phyloP scores from a whole-genome alignment of 2,797 vertebrate genomes.

The Helarctos malayanus region DNA sequence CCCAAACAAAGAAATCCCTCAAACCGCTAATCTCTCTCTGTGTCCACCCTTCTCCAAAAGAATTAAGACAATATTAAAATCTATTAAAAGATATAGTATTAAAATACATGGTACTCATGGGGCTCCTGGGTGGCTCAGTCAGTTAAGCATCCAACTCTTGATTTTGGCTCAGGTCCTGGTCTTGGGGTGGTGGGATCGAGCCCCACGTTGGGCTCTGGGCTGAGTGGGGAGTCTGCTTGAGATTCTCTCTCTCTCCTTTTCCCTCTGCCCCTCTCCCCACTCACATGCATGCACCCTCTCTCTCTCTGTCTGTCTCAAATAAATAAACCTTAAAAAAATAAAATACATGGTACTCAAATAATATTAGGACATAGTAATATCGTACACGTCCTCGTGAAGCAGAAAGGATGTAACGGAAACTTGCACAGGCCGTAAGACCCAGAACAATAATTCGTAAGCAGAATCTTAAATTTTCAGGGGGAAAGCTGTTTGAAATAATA shows the following conservation, averaged over 20 bases:
- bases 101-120: neutral
- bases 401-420: neutral
- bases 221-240: neutral
- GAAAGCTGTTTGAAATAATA: neutral
- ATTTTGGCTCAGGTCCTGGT: neutral
- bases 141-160: neutral
- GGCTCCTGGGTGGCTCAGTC: neutral
- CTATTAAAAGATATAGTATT: neutral
- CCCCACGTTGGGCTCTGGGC: neutral
- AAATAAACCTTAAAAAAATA: neutral
- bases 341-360: neutral
- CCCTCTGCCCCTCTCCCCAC: neutral
- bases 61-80: conserved; percentile 25
- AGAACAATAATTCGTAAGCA: neutral
- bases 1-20: neutral
- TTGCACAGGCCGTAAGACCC: neutral
- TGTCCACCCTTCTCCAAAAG: neutral
- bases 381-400: neutral
- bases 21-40: neutral
- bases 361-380: neutral
- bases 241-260: neutral
- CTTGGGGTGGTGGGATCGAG: neutral
- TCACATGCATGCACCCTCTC: neutral
- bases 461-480: neutral
- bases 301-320: neutral